Evolutionary conservation across 2,888 invertebrate genomes (phyloP), one percentile per base, ranked within the genome.

Genomic region (Hydraecia micacea): DNA sequence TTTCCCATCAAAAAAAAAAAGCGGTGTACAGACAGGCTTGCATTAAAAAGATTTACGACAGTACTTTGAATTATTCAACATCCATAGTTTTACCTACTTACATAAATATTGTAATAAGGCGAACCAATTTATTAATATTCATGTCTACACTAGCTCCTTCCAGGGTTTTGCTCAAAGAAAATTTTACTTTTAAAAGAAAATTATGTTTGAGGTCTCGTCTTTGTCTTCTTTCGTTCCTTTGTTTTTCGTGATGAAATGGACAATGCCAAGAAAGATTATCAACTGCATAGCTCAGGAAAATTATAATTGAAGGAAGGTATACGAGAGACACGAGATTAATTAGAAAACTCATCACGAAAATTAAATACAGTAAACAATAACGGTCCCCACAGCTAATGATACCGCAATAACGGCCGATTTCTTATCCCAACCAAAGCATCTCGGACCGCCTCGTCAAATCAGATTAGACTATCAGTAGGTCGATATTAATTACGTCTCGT

Each of bases 401-500:
- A 75, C 69, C 65, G 75, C 49, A 73, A 82, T 83, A 77, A 73
- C 55, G 32, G 42, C 28, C 49, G 13, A 69, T 86, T 36, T 74
- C 77, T 80, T 73, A 76, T 76, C 74, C 32, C 8, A 46, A 81
- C 32, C 63, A n/a, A 74, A 77, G 55, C 32, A 79, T 83, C 74
- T 63, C 58, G n/a, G 69, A 78, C 66, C 68, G 74, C 65, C 66
- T 73, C 55, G 55, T 75, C 72, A 63, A 80, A 88, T 87, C 80
- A 67, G 78, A 88, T 84, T 68, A 79, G 72, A 62, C 69, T 75
- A 87, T 88, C 80, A 76, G 32, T 72, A 55, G 78, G 52, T 66
- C 80, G 75, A 86, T 78, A 89, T 84, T 86, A 85, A 90, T 89
- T 81, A 85, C 75, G 79, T 86, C 88, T 88, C 86, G 88, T 88